Evolutionary conservation across 2,113 vertebrate species (phyloP), one percentile per base, ranked within the genome.

Genomic region (Paralichthys olivaceus): DNA sequence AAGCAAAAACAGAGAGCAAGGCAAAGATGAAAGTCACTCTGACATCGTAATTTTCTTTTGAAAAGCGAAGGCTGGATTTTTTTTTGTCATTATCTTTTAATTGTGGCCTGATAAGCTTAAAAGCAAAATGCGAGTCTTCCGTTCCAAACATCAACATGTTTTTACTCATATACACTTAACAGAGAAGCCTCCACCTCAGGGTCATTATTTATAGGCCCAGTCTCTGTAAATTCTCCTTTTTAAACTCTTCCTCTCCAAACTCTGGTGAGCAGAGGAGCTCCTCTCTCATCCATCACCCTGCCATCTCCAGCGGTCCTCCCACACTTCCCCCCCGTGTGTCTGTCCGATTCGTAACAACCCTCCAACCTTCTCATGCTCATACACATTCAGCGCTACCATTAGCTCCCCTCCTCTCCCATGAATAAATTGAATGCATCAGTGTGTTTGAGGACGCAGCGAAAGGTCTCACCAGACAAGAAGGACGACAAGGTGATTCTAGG

Each of bases 341-440:
- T 69, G 90, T 76, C 84, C 77, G 13, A 25, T 63, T 51, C 54
- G 89, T 82, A 91, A 72, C 86, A 81, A 92, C 90, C 84, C 72
- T 81, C 75, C 78, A 47, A 80, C 76, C 78, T 76, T 89, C 87
- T 78, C 88, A 77, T 72, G 85, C 87, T 90, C 93, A 90, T 81
- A 85, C 77, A 84, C 92, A 91, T 91, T 86, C 89, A 87, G 84
- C 75, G 80, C 81, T 82, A 74, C 87, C 85, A 62, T 91, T 88
- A 82, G 72, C 64, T 81, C 81, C 91, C 71, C 67, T 26, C 55
- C 55, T 32, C 19, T 59, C 51, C 89, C 70, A 88, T 91, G 87
- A 90, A 92, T 93, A 92, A 92, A 92, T 92, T 87, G 85, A 90
- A 91, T 80, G 89, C 90, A 86, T 88, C 87, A 72, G 79, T 85